phyloP scores from a whole-genome alignment of 1,140 invertebrate genomes.

The Manduca sexta region DNA sequence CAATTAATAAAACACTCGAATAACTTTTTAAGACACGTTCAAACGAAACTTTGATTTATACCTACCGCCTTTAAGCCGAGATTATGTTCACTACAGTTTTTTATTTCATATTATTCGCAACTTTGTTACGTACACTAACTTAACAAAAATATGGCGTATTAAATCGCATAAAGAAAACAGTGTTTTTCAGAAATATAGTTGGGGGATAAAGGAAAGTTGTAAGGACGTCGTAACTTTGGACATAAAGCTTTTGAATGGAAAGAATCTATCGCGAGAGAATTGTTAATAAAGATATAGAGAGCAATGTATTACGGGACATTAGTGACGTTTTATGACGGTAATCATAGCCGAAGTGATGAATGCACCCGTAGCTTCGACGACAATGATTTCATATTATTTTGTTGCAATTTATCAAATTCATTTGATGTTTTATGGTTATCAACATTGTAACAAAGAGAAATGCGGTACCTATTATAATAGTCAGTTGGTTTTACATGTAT shows the following conservation, averaged over 20 bases:
- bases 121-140: constrained; percentile 61
- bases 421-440: not conserved
- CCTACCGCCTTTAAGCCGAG: constrained; percentile 40
- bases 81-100: constrained; percentile 60
- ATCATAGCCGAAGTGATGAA: constrained; percentile 48
- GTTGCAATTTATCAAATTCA: constrained; percentile 2
- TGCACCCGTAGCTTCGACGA: constrained; percentile 41
- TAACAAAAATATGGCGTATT: constrained; percentile 66
- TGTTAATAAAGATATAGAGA: constrained; percentile 71
- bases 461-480: no score
- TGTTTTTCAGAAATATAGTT: constrained; percentile 67
- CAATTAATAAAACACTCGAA: not conserved
- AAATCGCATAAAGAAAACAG: constrained; percentile 70
- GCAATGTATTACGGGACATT: constrained; percentile 64
- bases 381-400: constrained; percentile 3
- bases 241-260: constrained; percentile 67
- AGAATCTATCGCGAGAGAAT: constrained; percentile 64
- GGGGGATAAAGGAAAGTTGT: constrained; percentile 61
- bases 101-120: constrained; percentile 62
- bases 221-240: constrained; percentile 60
- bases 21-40: constrained; percentile 12
- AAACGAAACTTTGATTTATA: constrained; percentile 65
- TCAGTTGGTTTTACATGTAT: no score
- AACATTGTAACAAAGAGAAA: not conserved
- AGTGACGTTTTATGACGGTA: constrained; percentile 58